Percentiles rank a stretch among this genome's conserved stretches.
phyloP scores from a whole-genome alignment of 2,888 invertebrate genomes.

The Ophonus ardosiacus region DNA sequence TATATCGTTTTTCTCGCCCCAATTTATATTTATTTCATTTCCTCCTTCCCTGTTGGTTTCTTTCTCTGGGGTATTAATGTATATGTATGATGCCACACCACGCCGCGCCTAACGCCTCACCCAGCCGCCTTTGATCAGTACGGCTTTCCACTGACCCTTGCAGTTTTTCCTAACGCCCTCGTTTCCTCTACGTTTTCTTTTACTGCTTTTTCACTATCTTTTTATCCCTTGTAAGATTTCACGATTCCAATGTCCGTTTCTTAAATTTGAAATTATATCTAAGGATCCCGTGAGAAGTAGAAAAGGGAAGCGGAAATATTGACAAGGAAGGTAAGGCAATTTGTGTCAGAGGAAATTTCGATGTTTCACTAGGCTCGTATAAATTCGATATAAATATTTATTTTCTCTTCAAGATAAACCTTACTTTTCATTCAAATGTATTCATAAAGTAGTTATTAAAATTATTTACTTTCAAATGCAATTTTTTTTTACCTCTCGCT shows the following conservation, averaged over 20 bases:
- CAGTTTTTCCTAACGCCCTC: slow-evolving; percentile 43
- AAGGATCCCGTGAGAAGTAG: background rate
- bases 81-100: background rate
- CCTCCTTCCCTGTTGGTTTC: background rate
- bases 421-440: background rate
- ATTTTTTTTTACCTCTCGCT: too few relatives aligned
- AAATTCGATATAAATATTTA: background rate
- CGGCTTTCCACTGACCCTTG: slow-evolving; percentile 30
- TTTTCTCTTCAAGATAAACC: background rate
- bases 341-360: background rate
- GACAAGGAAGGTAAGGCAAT: background rate
- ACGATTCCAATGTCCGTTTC: slow-evolving; percentile 4
- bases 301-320: background rate
- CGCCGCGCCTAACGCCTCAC: background rate
- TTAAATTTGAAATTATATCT: slow-evolving; percentile 19
- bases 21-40: slow-evolving; percentile 22
- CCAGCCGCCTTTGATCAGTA: slow-evolving; percentile 20
- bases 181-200: slow-evolving; percentile 33
- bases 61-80: background rate
- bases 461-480: too few relatives aligned
- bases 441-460: too few relatives aligned
- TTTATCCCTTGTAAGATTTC: slow-evolving; percentile 30
- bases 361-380: background rate
- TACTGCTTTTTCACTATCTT: slow-evolving; percentile 42
- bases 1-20: background rate